A percentile compares a stretch with the other conserved stretches of the same genome.
Evolutionary conservation across 1,140 invertebrate genomes (phyloP).

Genomic region (Branchinecta lindahli): DNA sequence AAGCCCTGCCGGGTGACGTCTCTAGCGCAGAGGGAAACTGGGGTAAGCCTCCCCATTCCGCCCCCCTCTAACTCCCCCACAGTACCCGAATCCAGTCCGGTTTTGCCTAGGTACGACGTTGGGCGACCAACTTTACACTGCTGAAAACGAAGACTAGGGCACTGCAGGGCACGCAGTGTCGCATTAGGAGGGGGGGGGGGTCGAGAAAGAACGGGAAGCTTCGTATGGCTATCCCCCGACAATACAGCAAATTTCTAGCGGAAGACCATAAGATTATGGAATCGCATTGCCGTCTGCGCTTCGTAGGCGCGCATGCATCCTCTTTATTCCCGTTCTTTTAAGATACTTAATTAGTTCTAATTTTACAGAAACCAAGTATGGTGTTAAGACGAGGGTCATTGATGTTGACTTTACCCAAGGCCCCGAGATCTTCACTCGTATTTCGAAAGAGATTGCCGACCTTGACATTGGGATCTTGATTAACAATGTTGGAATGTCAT

Average conservation of each 20-base stretch:
- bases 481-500: conserved; percentile 44
- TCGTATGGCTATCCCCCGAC: no score
- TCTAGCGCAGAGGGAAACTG: no score
- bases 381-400: conserved; percentile 33
- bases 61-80: no score
- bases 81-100: no score
- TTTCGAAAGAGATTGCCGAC: conserved; percentile 30
- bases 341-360: conserved; percentile 1
- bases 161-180: no score
- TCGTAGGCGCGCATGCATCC: not conserved
- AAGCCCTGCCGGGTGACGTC: no score
- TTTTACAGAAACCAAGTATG: conserved; percentile 26
- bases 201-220: no score
- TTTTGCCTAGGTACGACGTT: no score
- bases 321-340: not conserved
- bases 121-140: no score
- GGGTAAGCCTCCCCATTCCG: no score
- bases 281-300: not conserved
- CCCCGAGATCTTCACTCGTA: conserved; percentile 30
- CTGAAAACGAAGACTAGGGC: no score
- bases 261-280: not conserved
- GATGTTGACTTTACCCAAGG: conserved; percentile 33
- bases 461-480: conserved; percentile 40
- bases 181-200: no score
- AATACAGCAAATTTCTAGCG: not conserved